Evolutionary conservation across 2,888 invertebrate species (phyloP).

Genomic region (Drosophila sordidapex): DNA sequence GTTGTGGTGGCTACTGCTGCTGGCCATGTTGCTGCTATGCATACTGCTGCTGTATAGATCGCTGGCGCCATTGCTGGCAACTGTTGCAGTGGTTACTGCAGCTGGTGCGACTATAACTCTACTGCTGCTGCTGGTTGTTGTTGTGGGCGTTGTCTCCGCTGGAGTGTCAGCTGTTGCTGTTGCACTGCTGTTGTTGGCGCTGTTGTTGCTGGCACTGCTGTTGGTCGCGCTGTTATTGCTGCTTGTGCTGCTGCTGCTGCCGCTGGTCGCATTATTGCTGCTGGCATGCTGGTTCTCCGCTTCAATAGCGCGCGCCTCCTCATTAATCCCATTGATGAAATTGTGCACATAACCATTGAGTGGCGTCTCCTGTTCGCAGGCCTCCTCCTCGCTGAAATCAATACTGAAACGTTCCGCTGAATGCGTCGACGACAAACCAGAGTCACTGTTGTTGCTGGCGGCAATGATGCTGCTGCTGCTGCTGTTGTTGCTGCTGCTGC

Average conservation of each 20-base stretch:
- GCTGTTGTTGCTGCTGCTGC: constrained; percentile 26
- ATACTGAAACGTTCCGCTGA: constrained; percentile 77
- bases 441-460: constrained; percentile 39
- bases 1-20: constrained; percentile 5
- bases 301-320: constrained; percentile 75
- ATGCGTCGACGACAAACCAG: constrained; percentile 53
- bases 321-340: constrained; percentile 84
- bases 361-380: constrained; percentile 78
- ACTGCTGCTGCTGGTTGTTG: constrained; percentile 11
- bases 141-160: constrained; percentile 11
- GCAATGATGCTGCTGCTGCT: constrained; percentile 6
- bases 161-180: constrained; percentile 14
- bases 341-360: constrained; percentile 84
- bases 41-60: constrained; percentile 14
- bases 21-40: constrained; percentile 4
- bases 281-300: constrained; percentile 30
- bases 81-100: constrained; percentile 11
- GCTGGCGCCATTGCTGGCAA: constrained; percentile 18
- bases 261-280: constrained; percentile 1
- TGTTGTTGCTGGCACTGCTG: constrained; percentile 33
- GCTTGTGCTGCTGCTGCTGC: neutral
- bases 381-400: constrained; percentile 83
- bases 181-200: constrained; percentile 16
- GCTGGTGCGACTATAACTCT: neutral
- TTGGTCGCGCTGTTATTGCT: constrained; percentile 28